These are phyloP conservation scores for Caenorhabditis panamensis DNA, from an alignment of 2,888 invertebrate genomes.

Conservation along the genomic window DNA sequence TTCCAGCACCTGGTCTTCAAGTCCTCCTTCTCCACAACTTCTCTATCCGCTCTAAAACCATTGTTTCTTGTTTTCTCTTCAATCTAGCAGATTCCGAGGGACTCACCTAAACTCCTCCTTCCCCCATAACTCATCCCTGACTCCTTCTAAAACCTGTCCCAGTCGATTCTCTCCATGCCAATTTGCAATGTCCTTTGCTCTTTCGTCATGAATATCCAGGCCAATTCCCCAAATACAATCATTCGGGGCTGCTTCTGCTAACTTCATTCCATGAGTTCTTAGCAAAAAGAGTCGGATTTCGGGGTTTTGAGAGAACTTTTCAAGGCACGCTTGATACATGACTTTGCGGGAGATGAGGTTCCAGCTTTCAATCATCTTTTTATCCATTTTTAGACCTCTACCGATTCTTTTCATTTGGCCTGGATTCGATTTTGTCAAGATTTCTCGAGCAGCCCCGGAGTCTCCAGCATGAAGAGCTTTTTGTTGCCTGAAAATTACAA, in stretches of 20 bases:
- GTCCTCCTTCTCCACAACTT: too few species aligned
- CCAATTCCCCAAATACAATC: constrained; percentile 26
- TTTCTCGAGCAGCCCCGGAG: background rate
- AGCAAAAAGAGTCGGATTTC: background rate
- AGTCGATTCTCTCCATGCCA: constrained; percentile 10
- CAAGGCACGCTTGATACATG: constrained; percentile 5
- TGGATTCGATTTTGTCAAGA: background rate
- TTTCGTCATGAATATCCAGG: background rate
- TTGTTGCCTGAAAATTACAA: constrained; percentile 6
- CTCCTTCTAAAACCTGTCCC: background rate
- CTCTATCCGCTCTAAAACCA: too few species aligned
- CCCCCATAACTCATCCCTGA: constrained; percentile 5
- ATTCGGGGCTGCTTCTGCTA: constrained; percentile 16
- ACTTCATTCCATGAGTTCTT: constrained; percentile 17
- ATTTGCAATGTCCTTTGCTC: background rate
- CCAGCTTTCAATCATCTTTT: constrained; percentile 4
- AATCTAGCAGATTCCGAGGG: too few species aligned
- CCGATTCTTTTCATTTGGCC: constrained; percentile 11
- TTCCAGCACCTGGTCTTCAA: too few species aligned
- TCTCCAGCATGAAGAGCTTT: constrained; percentile 7
- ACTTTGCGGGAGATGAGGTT: background rate
- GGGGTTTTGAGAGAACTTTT: constrained; percentile 16
- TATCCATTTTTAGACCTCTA: background rate
- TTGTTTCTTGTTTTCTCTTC: too few species aligned
- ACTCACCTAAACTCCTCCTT: background rate